Evolutionary conservation across 2,888 invertebrate genomes (phyloP).

Genomic region (Rotaria magnacalcarata): DNA sequence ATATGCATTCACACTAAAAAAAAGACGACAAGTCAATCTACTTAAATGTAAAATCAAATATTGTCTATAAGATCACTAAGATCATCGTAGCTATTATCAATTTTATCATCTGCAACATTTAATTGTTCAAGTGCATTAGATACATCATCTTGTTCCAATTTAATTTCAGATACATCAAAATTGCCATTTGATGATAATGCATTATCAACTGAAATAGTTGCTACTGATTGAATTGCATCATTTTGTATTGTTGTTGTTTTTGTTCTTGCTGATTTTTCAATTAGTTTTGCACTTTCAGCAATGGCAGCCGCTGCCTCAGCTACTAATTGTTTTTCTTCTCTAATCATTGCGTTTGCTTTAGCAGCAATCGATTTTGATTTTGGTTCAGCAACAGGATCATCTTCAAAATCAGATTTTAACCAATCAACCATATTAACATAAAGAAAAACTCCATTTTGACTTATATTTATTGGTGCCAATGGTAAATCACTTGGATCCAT

Average conservation of each 20-base stretch:
- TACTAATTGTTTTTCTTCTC: background rate
- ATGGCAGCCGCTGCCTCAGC: background rate
- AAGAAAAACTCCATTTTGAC: conserved; percentile 3
- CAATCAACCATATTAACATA: background rate
- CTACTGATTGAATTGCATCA: background rate
- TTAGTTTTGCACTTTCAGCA: background rate
- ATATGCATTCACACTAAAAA: background rate
- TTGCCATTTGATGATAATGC: background rate
- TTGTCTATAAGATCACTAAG: conserved; percentile 11
- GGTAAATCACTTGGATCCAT: conserved; percentile 8
- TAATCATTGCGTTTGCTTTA: background rate
- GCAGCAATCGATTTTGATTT: background rate
- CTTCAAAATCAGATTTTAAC: conserved; percentile 8
- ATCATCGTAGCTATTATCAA: background rate
- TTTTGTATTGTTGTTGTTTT: background rate
- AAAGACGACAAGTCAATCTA: background rate
- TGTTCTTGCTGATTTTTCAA: background rate
- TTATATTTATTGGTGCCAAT: background rate
- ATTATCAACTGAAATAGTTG: background rate
- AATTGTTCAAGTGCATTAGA: conserved; percentile 18
- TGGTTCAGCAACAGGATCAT: background rate
- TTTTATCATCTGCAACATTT: background rate
- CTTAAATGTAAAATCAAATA: background rate
- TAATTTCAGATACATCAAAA: background rate
- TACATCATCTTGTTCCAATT: background rate